A percentile compares a stretch with the other conserved stretches of the same genome.
These are phyloP conservation scores for Orthonyx spaldingii DNA, from an alignment of 2,113 vertebrate genomes.

Conservation along the genomic window DNA sequence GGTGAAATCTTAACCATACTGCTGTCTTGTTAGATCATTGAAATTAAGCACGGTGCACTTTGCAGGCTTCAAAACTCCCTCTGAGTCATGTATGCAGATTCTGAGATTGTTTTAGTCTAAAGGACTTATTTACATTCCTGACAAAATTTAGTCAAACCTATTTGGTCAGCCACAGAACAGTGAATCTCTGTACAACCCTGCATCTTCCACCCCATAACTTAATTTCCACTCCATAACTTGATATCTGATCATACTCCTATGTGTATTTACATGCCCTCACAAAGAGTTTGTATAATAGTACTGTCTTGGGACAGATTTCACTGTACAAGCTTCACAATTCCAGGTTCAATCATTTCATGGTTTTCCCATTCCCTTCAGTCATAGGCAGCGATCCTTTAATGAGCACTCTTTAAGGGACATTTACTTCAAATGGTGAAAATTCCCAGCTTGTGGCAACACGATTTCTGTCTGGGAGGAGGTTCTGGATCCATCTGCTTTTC, in stretches of 20 bases:
- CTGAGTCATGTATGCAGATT: background rate
- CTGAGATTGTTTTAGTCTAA: background rate
- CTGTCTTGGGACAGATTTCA: background rate
- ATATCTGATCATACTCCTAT: background rate
- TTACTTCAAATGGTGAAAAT: background rate
- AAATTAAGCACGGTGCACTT: background rate
- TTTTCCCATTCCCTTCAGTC: background rate
- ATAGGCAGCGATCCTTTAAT: background rate
- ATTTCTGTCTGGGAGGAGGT: background rate
- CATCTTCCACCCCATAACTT: background rate
- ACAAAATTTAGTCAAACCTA: background rate
- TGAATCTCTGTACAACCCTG: background rate
- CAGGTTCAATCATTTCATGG: background rate
- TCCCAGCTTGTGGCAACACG: background rate
- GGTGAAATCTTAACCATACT: background rate
- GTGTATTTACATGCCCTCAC: rapidly evolving
- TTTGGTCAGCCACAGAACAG: background rate
- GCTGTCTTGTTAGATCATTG: background rate
- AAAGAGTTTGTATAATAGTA: background rate
- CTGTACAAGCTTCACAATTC: background rate
- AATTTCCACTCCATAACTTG: background rate
- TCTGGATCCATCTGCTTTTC: background rate
- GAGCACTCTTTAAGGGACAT: no score
- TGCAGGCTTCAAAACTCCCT: background rate
- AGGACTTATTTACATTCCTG: background rate